These are phyloP conservation scores for Paralichthys olivaceus DNA, from an alignment of 2,113 vertebrate species.

Conservation along the genomic window DNA sequence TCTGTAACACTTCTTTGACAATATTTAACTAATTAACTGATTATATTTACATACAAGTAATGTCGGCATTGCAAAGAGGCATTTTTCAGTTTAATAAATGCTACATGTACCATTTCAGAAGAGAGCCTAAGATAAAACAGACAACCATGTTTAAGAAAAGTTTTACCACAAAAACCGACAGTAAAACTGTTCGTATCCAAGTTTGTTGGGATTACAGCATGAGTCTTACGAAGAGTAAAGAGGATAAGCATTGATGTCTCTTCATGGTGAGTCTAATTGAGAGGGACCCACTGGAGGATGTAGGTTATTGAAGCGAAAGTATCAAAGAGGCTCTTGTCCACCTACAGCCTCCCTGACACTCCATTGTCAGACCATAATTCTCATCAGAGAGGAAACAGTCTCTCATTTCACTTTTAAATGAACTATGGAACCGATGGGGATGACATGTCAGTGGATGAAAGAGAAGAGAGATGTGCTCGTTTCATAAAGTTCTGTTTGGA, in stretches of 20 bases:
- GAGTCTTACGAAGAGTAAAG: slow-evolving; percentile 10
- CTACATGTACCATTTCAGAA: neutral
- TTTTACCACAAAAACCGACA: neutral
- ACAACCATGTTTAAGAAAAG: neutral
- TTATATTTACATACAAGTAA: too few relatives aligned
- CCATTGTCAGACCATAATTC: slow-evolving; percentile 9
- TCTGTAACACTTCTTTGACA: too few relatives aligned
- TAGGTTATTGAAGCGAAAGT: slow-evolving; percentile 11
- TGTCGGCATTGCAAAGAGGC: too few relatives aligned
- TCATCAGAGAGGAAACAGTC: neutral
- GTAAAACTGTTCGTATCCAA: neutral
- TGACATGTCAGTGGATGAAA: neutral
- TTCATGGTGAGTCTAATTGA: slow-evolving; percentile 40
- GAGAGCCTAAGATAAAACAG: neutral
- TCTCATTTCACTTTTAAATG: slow-evolving; percentile 26
- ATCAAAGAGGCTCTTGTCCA: slow-evolving; percentile 43
- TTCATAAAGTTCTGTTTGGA: neutral
- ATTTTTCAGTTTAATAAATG: too few relatives aligned
- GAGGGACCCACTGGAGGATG: neutral
- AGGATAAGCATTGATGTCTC: neutral
- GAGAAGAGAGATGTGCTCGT: neutral
- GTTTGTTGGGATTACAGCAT: slow-evolving; percentile 1
- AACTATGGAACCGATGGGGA: neutral
- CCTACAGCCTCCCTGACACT: slow-evolving; percentile 7
- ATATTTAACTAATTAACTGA: too few relatives aligned